These are phyloP conservation scores for Hippocampus comes DNA, from an alignment of 2,113 vertebrate genomes.

Conservation along the genomic window DNA sequence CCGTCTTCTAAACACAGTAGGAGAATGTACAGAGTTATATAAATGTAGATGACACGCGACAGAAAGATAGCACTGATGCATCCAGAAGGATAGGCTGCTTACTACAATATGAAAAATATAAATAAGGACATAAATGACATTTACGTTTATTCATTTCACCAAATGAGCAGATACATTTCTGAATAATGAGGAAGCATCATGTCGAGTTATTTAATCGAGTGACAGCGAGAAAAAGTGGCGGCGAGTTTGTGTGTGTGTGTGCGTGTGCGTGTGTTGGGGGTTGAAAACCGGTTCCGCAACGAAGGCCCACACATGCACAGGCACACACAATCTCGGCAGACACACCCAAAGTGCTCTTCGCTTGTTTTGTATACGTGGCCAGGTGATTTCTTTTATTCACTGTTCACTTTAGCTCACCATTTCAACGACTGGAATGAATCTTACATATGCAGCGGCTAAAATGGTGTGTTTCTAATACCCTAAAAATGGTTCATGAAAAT, in stretches of 20 bases:
- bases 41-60: not conserved
- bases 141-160: not conserved
- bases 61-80: not conserved
- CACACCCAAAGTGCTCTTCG: not conserved
- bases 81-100: not conserved
- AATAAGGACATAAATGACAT: not conserved
- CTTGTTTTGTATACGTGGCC: not conserved
- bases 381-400: not conserved
- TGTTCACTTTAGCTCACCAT: not conserved
- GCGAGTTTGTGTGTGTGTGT: not conserved
- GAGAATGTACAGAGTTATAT: not conserved
- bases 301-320: not conserved
- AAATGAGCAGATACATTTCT: not conserved
- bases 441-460: too few species aligned
- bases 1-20: not conserved
- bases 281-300: not conserved
- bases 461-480: too few species aligned
- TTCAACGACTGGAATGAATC: too few species aligned
- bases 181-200: not conserved
- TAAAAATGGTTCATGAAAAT: too few species aligned
- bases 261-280: not conserved
- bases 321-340: not conserved
- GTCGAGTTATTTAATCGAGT: not conserved
- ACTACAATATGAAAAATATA: not conserved
- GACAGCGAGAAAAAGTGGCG: not conserved